A percentile compares a stretch with the other conserved stretches of the same genome.
These are phyloP conservation scores for Diaperis boleti DNA, from an alignment of 2,888 invertebrate species.

Conservation along the genomic window DNA sequence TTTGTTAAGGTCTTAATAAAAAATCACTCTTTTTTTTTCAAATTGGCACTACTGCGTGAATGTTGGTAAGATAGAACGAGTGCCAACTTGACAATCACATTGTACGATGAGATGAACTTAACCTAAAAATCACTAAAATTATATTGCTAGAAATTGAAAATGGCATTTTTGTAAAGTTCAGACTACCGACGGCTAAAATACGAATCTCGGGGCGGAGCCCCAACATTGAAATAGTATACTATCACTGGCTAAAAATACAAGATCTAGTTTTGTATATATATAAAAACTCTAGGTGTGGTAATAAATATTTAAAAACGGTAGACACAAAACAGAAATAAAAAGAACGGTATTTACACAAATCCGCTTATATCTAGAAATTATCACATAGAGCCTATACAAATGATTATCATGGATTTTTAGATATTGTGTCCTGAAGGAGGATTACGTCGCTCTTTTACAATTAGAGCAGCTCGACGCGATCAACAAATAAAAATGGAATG, in stretches of 20 bases:
- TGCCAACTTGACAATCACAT: constrained; percentile 46
- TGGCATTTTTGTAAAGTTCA: constrained; percentile 22
- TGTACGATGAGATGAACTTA: constrained; percentile 45
- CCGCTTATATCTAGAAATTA: constrained; percentile 52
- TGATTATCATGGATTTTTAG: constrained; percentile 41
- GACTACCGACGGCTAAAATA: constrained; percentile 12
- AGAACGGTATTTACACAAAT: constrained; percentile 45
- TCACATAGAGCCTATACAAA: constrained; percentile 49
- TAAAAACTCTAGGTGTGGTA: constrained; percentile 13
- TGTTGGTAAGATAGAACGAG: constrained; percentile 34
- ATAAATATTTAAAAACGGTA: constrained; percentile 32
- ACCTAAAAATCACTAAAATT: constrained; percentile 43
- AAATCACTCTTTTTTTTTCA: constrained; percentile 54
- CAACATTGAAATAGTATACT: constrained; percentile 6
- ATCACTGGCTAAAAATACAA: constrained; percentile 18
- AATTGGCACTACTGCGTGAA: constrained; percentile 44
- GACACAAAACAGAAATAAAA: constrained; percentile 42
- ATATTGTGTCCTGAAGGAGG: constrained; percentile 35
- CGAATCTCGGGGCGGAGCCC: background rate
- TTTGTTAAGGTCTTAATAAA: constrained; percentile 35
- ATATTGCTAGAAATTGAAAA: constrained; percentile 41
- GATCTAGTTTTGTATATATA: constrained; percentile 8
- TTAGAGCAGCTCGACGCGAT: constrained; percentile 19
- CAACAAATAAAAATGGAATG: constrained; percentile 15
- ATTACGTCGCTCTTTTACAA: constrained; percentile 22